Evolutionary conservation across 2,797 vertebrate species (phyloP), one percentile per base, ranked within the genome.

Genomic region (Channa striata): DNA sequence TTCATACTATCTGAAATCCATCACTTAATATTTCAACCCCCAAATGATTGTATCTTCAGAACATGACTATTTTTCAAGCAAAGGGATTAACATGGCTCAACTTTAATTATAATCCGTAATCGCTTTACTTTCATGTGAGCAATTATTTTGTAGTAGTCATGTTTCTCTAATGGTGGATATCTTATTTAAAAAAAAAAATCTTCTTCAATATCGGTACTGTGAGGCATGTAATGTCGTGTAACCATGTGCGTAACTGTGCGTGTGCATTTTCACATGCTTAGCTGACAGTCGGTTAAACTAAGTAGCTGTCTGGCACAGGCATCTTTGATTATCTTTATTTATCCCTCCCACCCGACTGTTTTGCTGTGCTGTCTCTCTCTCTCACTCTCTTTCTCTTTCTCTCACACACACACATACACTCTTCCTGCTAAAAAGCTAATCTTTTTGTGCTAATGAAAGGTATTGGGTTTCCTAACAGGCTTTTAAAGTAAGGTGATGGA

Each of bases 381-480:
- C 30, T 14, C 46, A 48, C 1, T 34, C 44, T 36, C n/a, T 49
- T 33, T 25, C n/a, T 37, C 50, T 20, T 58, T 36, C 56, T 34
- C 58, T 3, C 54, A 13, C 72, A 66, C 23, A 39, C 14, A 53
- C 51, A 48, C 51, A 47, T 42, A 34, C 21, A 46, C 63, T 20
- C 60, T 21, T 72, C 50, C 72, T 78, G 82, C 86, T 88, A 89
- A 91, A 91, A 92, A 88, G 88, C 89, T 88, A 89, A 92, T 93
- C 88, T 92, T 87, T 92, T 83, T 77, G 80, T 83, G 87, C 87
- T 91, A 92, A 94, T 92, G 91, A 93, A 93, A 89, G 87, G 85
- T 87, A 92, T 91, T 84, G 86, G 83, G 86, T 92, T 90, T 91
- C 89, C 89, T 93, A 92, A 91, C 90, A 90, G 90, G 87, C 92